phyloP scores from a whole-genome alignment of 2,797 vertebrate species.

The Gambusia yucatana region DNA sequence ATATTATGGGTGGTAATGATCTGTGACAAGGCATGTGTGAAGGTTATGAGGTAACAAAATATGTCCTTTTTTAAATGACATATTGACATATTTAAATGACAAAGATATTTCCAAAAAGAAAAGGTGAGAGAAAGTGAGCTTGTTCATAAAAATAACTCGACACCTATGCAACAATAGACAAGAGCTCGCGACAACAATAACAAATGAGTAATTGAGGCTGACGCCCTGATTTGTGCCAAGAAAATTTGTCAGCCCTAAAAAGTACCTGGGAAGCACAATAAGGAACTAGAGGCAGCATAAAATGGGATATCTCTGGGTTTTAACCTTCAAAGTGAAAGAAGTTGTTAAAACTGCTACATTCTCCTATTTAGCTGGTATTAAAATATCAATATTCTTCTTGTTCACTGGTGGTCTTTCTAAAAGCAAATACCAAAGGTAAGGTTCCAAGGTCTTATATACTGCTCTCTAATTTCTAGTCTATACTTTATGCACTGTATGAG shows the following conservation, averaged over 20 bases:
- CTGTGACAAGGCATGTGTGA: not conserved
- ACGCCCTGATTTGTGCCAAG: constrained; percentile 42
- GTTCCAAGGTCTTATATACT: constrained; percentile 28
- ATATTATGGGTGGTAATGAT: too few relatives aligned
- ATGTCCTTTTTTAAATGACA: not conserved
- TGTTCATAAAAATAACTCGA: constrained; percentile 36
- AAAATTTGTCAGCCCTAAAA: constrained; percentile 37
- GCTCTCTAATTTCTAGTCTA: constrained; percentile 9
- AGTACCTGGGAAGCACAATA: constrained; percentile 6
- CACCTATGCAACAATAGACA: constrained; percentile 43
- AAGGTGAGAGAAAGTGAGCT: constrained; percentile 30
- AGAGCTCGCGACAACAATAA: constrained; percentile 20
- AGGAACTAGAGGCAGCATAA: not conserved
- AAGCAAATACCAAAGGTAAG: constrained; percentile 4
- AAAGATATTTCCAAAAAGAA: constrained; percentile 16
- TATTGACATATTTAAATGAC: too few relatives aligned
- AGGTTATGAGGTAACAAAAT: not conserved
- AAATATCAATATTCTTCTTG: not conserved
- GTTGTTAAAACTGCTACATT: not conserved
- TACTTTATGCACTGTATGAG: constrained; percentile 27
- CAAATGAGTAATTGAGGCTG: constrained; percentile 31
- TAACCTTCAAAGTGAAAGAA: not conserved
- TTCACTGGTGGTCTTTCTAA: not conserved
- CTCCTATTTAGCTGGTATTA: not conserved
- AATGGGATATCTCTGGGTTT: constrained; percentile 12